phyloP scores from a whole-genome alignment of 1,140 invertebrate species.

The Atopsyche davidsoni region DNA sequence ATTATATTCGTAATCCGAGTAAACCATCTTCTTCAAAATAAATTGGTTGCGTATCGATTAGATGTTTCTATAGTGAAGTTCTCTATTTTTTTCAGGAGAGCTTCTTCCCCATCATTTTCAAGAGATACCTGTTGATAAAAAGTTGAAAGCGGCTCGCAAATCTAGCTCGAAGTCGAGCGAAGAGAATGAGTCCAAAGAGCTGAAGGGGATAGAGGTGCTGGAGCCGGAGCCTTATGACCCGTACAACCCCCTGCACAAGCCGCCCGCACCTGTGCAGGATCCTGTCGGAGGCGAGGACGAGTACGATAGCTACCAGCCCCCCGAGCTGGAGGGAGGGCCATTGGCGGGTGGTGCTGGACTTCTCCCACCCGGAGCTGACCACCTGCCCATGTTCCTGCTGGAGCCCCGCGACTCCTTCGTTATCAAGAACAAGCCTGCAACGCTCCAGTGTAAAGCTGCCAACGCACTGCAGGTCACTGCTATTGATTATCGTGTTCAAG shows the following conservation, averaged over 20 bases:
- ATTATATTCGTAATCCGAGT: too few relatives aligned
- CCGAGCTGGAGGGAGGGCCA: conserved; percentile 36
- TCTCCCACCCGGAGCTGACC: conserved; percentile 39
- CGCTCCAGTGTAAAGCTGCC: conserved; percentile 70
- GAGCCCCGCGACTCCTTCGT: conserved; percentile 79
- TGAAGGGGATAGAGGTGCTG: conserved; percentile 36
- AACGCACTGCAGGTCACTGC: conserved; percentile 62
- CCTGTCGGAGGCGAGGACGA: conserved; percentile 39
- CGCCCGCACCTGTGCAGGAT: conserved; percentile 32
- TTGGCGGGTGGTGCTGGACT: conserved; percentile 37
- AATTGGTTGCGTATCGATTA: background rate
- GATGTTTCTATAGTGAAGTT: background rate
- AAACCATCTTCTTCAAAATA: background rate
- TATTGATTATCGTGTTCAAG: too few relatives aligned
- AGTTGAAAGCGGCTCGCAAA: too few relatives aligned
- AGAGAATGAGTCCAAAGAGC: conserved; percentile 32
- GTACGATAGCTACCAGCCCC: conserved; percentile 35
- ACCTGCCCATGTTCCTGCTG: conserved; percentile 66
- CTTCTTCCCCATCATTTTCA: conserved; percentile 31
- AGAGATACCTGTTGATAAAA: conserved; percentile 33
- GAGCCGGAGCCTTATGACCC: conserved; percentile 46
- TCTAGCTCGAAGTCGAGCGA: conserved; percentile 24
- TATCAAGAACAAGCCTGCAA: conserved; percentile 77
- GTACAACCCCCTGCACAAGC: conserved; percentile 46
- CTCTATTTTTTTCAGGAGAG: conserved; percentile 33